Evolutionary conservation across 2,113 vertebrate species (phyloP), one percentile per base, ranked within the genome.

Genomic region (Pandion haliaetus): DNA sequence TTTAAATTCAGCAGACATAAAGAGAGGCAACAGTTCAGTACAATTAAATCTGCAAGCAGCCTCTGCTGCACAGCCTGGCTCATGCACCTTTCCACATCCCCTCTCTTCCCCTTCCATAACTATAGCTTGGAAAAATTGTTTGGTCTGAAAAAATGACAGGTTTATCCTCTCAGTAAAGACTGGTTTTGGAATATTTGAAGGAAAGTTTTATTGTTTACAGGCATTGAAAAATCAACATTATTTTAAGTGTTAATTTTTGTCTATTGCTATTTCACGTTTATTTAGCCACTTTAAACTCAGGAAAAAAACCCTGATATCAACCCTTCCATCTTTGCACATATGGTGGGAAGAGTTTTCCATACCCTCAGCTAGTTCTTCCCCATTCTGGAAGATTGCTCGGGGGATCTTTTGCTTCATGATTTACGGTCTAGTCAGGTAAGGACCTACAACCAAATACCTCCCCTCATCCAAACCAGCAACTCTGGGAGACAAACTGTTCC

Each of bases 1-100:
- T 92, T 97, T 95, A 96, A 93, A 93, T 96, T 84, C 83, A 95
- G 82, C 87, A 90, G 89, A 55, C 90, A 84, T 84, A 93, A 95
- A 92, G 86, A 66, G 73, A 91, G 71, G 67, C 82, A 88, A 66
- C 57, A 70, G 73, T 80, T 95, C 65, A 67, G 81, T 66, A 78
- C 84, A 91, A 90, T 95, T 94, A 91, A 93, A 94, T 85, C 70
- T 82, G 70, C 78, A 85, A 82, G 58, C 96, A 97, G 84, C 36
- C 67, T 85, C 62, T 67, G 66, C 58, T 80, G 66, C 50, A 36
- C 47, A 85, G 65, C 65, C 65, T 65, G 77, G 62, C 42, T 90
- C 13, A 15, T 2, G 8, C 34, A 93, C 69, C 36, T 90, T 90
- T 73, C 66, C 2, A 2, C 49, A 55, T 58, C 20, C 32, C 12